phyloP scores from a whole-genome alignment of 2,888 invertebrate species.

The Steinernema hermaphroditum region DNA sequence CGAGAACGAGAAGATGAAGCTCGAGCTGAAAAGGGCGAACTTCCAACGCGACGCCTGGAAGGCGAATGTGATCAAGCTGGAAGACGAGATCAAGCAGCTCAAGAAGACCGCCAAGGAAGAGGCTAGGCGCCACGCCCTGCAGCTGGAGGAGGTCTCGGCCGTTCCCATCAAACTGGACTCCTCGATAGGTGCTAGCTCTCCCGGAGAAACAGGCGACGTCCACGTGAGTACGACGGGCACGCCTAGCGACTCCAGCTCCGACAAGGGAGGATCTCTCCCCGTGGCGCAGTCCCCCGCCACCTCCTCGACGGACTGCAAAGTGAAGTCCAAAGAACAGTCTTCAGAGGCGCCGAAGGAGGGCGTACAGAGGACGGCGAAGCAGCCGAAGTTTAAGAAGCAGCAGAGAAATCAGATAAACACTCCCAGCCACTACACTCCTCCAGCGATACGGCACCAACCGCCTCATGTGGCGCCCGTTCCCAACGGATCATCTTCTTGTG shows the following conservation, averaged over 20 bases:
- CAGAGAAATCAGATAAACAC: not conserved
- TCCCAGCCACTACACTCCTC: not conserved
- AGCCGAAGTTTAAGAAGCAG: not conserved
- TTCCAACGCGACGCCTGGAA: constrained; percentile 13
- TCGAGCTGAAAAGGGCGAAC: not conserved
- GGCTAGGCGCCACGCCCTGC: constrained; percentile 4
- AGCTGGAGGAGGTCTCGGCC: not conserved
- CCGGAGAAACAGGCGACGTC: not conserved
- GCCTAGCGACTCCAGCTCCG: not conserved
- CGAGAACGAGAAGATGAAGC: not conserved
- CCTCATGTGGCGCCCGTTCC: not conserved
- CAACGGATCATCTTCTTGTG: too few species aligned
- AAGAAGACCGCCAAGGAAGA: constrained; percentile 8
- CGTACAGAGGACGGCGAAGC: not conserved
- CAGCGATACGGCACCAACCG: too few species aligned
- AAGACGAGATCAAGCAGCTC: constrained; percentile 6
- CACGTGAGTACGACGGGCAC: not conserved
- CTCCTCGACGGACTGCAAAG: too few species aligned
- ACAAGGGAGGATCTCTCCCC: constrained; percentile 1
- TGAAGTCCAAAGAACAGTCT: too few species aligned
- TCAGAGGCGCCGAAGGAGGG: too few species aligned
- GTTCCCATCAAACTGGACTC: not conserved
- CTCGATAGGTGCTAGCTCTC: not conserved
- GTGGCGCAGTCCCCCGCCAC: too few species aligned
- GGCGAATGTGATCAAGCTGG: constrained; percentile 2